Percentiles rank a stretch among this genome's conserved stretches.
These are phyloP conservation scores for Parnassius smintheus DNA, from an alignment of 2,888 invertebrate species.

Conservation along the genomic window DNA sequence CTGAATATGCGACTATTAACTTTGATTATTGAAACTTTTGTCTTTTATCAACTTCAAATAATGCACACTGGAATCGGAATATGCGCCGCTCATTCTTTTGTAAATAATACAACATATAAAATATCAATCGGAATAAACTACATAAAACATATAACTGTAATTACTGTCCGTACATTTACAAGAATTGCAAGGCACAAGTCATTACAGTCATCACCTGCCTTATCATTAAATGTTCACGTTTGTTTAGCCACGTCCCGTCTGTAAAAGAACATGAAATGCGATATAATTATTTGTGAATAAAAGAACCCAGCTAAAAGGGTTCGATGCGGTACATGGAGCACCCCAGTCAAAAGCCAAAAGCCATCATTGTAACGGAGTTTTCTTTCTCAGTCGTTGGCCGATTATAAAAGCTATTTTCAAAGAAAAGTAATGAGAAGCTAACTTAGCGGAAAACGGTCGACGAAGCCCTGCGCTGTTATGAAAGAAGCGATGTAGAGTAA, in stretches of 20 bases:
- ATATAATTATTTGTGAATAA: constrained; percentile 67
- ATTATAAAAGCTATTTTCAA: constrained; percentile 70
- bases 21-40: too few relatives aligned
- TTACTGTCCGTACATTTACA: too few relatives aligned
- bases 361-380: constrained; percentile 71
- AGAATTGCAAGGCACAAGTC: neutral
- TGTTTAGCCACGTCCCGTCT: constrained; percentile 51
- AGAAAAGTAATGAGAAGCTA: constrained; percentile 78
- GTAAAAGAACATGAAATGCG: constrained; percentile 57
- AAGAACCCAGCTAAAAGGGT: constrained; percentile 56
- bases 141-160: too few relatives aligned
- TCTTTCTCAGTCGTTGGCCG: constrained; percentile 59
- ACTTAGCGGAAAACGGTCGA: constrained; percentile 73
- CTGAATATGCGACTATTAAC: too few relatives aligned
- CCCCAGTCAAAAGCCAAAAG: constrained; percentile 66
- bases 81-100: too few relatives aligned
- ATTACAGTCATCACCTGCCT: constrained; percentile 50
- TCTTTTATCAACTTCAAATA: too few relatives aligned
- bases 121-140: too few relatives aligned
- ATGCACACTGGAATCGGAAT: too few relatives aligned
- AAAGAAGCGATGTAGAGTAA: constrained; percentile 58
- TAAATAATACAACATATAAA: too few relatives aligned
- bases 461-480: constrained; percentile 47
- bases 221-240: constrained; percentile 71
- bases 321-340: constrained; percentile 46